Percentiles rank a stretch among this genome's conserved stretches.
phyloP scores from a whole-genome alignment of 2,888 invertebrate genomes.

The Margaritifera margaritifera region DNA sequence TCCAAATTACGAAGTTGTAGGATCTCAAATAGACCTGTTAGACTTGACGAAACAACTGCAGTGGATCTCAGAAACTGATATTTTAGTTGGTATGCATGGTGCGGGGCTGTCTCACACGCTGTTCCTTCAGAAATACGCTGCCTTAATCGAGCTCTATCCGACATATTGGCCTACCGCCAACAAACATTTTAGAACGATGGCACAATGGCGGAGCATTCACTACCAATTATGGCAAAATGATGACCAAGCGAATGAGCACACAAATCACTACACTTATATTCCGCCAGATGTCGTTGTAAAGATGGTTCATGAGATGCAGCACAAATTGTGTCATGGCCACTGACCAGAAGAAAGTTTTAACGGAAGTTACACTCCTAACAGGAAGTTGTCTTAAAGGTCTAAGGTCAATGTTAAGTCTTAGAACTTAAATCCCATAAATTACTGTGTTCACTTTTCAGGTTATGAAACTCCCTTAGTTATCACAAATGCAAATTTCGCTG shows the following conservation, averaged over 20 bases:
- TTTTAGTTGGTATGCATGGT: conserved; percentile 72
- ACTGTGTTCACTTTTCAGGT: too few species aligned
- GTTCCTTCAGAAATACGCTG: conserved; percentile 65
- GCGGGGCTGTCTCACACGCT: conserved; percentile 69
- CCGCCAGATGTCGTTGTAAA: conserved; percentile 7
- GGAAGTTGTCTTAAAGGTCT: too few species aligned
- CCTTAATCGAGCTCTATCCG: conserved; percentile 66
- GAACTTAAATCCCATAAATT: too few species aligned
- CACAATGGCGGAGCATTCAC: conserved; percentile 17
- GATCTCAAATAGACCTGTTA: conserved; percentile 63
- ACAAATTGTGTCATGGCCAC: background rate
- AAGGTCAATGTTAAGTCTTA: too few species aligned
- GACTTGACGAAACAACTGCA: conserved; percentile 62
- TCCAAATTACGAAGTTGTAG: conserved; percentile 46
- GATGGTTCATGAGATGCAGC: conserved; percentile 2
- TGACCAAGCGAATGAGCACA: conserved; percentile 5
- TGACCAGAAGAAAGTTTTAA: too few species aligned
- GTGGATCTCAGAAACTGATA: conserved; percentile 56
- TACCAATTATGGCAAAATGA: conserved; percentile 14
- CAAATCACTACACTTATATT: conserved; percentile 12
- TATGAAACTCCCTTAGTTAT: too few species aligned
- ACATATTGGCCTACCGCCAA: conserved; percentile 54
- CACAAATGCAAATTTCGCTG: too few species aligned
- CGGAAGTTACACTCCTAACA: too few species aligned
- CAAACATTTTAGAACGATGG: conserved; percentile 59